Percentiles rank a stretch among this genome's conserved stretches.
Conservation (phyloP, 2,797 vertebrate genomes). For the Gallinago stenura region DNA sequence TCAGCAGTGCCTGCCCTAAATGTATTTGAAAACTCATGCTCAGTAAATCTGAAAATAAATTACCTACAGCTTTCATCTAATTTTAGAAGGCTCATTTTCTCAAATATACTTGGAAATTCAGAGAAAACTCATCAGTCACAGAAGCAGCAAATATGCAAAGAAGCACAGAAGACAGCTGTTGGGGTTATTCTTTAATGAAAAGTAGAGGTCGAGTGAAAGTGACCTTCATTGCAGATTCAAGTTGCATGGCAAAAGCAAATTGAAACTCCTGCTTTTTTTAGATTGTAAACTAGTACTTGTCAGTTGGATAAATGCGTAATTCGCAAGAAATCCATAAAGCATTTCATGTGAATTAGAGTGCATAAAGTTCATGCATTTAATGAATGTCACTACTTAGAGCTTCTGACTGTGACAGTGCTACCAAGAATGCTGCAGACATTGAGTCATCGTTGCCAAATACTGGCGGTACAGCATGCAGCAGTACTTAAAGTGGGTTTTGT, state of each 20-base stretch:
- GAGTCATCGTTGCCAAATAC: rapidly evolving
- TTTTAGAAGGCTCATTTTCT: neutral
- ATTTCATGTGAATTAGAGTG: neutral
- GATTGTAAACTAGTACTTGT: neutral
- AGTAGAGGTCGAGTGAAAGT: neutral
- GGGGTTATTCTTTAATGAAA: neutral
- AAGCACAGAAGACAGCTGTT: neutral
- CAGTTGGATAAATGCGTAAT: neutral
- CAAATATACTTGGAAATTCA: neutral
- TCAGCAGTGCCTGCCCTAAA: neutral
- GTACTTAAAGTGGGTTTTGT: neutral
- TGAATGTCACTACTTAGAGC: neutral
- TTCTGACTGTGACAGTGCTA: neutral
- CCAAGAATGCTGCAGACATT: neutral
- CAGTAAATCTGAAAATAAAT: neutral
- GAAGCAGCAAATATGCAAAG: neutral
- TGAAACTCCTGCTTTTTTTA: rapidly evolving
- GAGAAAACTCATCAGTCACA: neutral
- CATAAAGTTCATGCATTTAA: neutral
- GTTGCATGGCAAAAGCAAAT: neutral
- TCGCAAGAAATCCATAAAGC: neutral
- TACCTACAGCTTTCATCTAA: neutral
- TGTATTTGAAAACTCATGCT: neutral
- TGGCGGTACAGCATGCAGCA: neutral
- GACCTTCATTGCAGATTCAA: neutral